Base-by-base conservation (phyloP, 2,113 vertebrate species). In the Cyphomyrus discorhynchus region DNA sequence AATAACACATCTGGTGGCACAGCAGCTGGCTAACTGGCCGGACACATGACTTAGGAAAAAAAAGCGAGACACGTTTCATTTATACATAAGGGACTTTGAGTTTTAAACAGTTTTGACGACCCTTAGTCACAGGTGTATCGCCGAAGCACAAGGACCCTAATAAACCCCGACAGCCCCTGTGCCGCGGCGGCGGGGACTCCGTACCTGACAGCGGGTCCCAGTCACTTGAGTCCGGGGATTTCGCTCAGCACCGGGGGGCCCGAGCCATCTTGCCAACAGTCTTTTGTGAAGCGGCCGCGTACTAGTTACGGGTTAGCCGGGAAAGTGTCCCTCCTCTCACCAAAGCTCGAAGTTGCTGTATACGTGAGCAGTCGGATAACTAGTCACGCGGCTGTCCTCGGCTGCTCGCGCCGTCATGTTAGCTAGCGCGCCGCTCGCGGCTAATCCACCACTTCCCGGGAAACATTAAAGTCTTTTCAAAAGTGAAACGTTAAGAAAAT, bases 221-320 rank as follows among this genome's bases (percentile, higher is more conserved):
- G 24, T 52, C 74, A 89, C 39, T 82, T 47, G 88, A 89, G 88
- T 52, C 47, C 88, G 88, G 70, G 88, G 88, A 39, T 89, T 88
- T 62, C 53, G 39, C 35, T 88, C 87, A 45, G 39, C 19, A 5
- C 49, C 49, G 53, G 56, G 10, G 46, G 87, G 53, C 21, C 87
- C 31, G 19, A 9, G 21, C 35, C 87, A 62, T 87, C 19, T 50
- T 21, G 24, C 15, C 35, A 4, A 47, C 5, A 17, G 39, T 19
- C 19, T 10, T 53, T 10, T 19, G 45, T 10, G 19, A 11, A 21
- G 50, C 49, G 6, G 15, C 9, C 85, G 49, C 50, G 39, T 5
- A 3, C 46, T 52, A 52, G n/a, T 86, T 31, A 50, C 46, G 5
- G 31, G n/a, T 86, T 27, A 52, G 21, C 46, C n/a, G 42, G 11